Evolutionary conservation across 2,888 invertebrate species (phyloP), one percentile per base, ranked within the genome.

Genomic region (Caenorhabditis sinica): DNA sequence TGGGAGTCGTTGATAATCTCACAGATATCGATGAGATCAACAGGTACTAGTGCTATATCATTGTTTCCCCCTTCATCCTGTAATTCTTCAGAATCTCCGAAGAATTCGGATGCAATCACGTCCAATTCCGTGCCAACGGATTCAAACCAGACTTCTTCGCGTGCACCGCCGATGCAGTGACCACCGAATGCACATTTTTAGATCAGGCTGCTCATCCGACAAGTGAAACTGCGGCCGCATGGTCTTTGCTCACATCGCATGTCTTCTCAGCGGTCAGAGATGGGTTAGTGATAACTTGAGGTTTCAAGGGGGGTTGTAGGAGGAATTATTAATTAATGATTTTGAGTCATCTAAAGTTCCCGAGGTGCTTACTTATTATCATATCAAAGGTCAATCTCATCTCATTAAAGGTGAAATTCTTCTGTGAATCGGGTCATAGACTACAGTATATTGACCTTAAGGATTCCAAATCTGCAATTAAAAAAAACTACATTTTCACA

Each of bases 91-190:
- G 80, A 73, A 8, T 87, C 17, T 81, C 87, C 56, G 86, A 87
- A 43, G 89, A 89, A 20, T 91, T 89, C 66, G 91, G 91, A 13
- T 86, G 87, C 23, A 85, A 69, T 8, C 89, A 91, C 66, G 90
- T 87, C 11, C 87, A 81, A 30, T 88, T 89, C 63, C 83, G 91
- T 20, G 68, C 83, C 17, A 72, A 77, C 56, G 90, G 90, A 45
- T 91, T 91, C 86, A 90, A 90, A 49, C 86, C 86, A 0, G 91
- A 91, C 75, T 91, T 90, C 83, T 91, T 91, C 71, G 89, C 88
- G n/a, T 84, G 85, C 60, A 89, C 89, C 9, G 90, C 91, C 20
- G 90, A 91, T 82, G 90, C 90, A 17, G 88, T 90, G 60, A 90
- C 90, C 45, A 91, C 91, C 15, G 91, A 91, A 74, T 91, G 91